A percentile compares a stretch with the other conserved stretches of the same genome.
phyloP scores from a whole-genome alignment of 2,888 invertebrate species.

The Labia minor region DNA sequence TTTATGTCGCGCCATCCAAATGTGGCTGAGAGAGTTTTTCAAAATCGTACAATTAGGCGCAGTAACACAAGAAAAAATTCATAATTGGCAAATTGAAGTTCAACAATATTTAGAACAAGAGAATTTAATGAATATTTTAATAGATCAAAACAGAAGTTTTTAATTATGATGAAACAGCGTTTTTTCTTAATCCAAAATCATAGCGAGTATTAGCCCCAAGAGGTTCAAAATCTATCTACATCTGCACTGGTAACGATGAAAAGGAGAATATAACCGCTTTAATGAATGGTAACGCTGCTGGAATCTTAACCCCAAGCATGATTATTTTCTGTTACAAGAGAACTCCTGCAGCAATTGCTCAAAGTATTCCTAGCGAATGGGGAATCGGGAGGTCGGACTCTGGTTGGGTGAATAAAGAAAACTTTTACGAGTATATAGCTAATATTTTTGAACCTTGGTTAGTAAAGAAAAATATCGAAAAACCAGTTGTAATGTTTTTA shows the following conservation, averaged over 20 bases:
- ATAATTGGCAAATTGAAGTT: no score
- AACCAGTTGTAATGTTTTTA: slow-evolving; percentile 29
- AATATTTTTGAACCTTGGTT: slow-evolving; percentile 29
- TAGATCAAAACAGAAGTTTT: slow-evolving; percentile 19
- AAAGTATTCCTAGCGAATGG: slow-evolving; percentile 27
- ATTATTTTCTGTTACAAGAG: slow-evolving; percentile 26
- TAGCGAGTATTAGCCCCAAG: slow-evolving; percentile 26
- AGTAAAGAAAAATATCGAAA: slow-evolving; percentile 24
- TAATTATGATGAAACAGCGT: slow-evolving; percentile 29
- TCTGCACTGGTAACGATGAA: slow-evolving; percentile 21
- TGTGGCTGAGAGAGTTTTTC: no score
- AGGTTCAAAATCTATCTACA: slow-evolving; percentile 20
- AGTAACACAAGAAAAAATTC: no score
- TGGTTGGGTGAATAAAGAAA: slow-evolving; percentile 29
- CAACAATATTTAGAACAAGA: no score
- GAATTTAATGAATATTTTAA: no score
- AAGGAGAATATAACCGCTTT: slow-evolving; percentile 28
- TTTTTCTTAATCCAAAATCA: slow-evolving; percentile 26
- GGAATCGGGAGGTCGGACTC: slow-evolving; percentile 29
- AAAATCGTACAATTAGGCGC: no score
- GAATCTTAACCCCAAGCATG: slow-evolving; percentile 26
- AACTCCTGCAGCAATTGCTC: slow-evolving; percentile 24
- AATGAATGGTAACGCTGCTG: slow-evolving; percentile 28
- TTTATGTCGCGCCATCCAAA: no score
- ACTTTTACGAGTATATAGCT: slow-evolving; percentile 29